Conservation (phyloP, 2,888 invertebrate genomes). For the Drosophila siamana region DNA sequence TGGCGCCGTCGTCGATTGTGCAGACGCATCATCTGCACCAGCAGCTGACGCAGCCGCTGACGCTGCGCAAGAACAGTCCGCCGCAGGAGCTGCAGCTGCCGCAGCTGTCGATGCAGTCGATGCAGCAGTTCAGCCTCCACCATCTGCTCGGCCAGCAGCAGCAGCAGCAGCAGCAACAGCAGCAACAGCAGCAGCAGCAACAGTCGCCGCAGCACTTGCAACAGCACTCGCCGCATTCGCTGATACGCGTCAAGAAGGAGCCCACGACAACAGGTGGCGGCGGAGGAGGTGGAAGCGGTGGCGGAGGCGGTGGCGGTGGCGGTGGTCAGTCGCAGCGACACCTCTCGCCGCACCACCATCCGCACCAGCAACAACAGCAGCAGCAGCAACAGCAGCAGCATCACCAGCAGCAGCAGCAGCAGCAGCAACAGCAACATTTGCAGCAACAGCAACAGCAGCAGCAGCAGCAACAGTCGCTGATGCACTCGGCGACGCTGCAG, state of each 20-base stretch:
- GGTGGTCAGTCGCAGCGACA: slow-evolving; percentile 63
- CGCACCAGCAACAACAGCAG: slow-evolving; percentile 68
- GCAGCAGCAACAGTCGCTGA: slow-evolving; percentile 78
- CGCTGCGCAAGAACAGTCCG: slow-evolving; percentile 80
- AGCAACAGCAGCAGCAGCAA: slow-evolving; percentile 66
- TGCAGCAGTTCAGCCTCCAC: slow-evolving; percentile 84
- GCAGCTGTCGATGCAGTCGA: slow-evolving; percentile 80
- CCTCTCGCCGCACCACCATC: slow-evolving; percentile 72
- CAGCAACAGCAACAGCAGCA: slow-evolving; percentile 78
- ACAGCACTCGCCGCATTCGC: slow-evolving; percentile 79
- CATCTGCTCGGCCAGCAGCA: slow-evolving; percentile 80
- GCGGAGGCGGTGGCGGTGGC: slow-evolving; percentile 27
- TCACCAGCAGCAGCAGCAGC: slow-evolving; percentile 64
- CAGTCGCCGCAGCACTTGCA: slow-evolving; percentile 68
- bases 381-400: slow-evolving; percentile 70
- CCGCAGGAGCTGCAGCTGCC: slow-evolving; percentile 76
- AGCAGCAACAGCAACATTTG: slow-evolving; percentile 75
- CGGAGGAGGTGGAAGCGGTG: slow-evolving; percentile 31
- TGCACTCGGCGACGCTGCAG: slow-evolving; percentile 86
- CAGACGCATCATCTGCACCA: slow-evolving; percentile 84
- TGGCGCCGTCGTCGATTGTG: slow-evolving; percentile 58
- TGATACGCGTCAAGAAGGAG: slow-evolving; percentile 84
- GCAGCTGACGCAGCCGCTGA: slow-evolving; percentile 82
- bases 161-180: slow-evolving; percentile 58
- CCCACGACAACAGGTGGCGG: slow-evolving; percentile 48